A percentile compares a stretch with the other conserved stretches of the same genome.
These are phyloP conservation scores for Cheilosia soror DNA, from an alignment of 2,888 invertebrate genomes.

Conservation along the genomic window DNA sequence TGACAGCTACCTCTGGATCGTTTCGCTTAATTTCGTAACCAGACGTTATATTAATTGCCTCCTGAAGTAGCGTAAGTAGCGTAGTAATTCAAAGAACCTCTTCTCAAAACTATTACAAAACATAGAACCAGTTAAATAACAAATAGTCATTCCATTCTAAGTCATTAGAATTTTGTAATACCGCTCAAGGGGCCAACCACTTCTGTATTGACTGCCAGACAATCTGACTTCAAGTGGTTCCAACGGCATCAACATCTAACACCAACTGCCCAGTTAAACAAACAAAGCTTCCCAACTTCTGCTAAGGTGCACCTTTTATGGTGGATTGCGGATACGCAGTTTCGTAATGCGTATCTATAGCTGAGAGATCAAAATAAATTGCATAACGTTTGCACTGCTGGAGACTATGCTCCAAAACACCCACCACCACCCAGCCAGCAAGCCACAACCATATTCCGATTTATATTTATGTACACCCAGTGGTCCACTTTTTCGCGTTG, in stretches of 20 bases:
- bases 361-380: slow-evolving; percentile 58
- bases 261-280: slow-evolving; percentile 35
- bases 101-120: slow-evolving; percentile 1
- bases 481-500: slow-evolving; percentile 64
- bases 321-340: slow-evolving; percentile 30
- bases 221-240: slow-evolving; percentile 35
- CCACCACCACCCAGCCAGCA: slow-evolving; percentile 48
- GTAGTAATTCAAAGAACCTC: slow-evolving; percentile 1
- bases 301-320: slow-evolving; percentile 5
- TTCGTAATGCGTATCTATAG: slow-evolving; percentile 40
- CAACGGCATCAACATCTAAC: slow-evolving; percentile 10
- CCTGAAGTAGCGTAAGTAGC: slow-evolving; percentile 9
- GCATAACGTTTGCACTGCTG: slow-evolving; percentile 57
- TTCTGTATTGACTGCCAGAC: slow-evolving; percentile 16
- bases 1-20: background rate
- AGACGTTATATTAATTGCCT: slow-evolving; percentile 17
- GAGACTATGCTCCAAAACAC: slow-evolving; percentile 54
- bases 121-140: slow-evolving; percentile 31
- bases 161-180: slow-evolving; percentile 46
- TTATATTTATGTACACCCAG: slow-evolving; percentile 64
- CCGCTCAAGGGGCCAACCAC: slow-evolving; percentile 36
- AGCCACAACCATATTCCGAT: slow-evolving; percentile 33
- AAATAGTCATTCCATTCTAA: slow-evolving; percentile 44
- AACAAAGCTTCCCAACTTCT: slow-evolving; percentile 22
- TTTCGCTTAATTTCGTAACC: background rate